A percentile compares a stretch with the other conserved stretches of the same genome.
These are phyloP conservation scores for Acanthococcus lagerstroemiae DNA, from an alignment of 2,888 invertebrate genomes.

Conservation along the genomic window DNA sequence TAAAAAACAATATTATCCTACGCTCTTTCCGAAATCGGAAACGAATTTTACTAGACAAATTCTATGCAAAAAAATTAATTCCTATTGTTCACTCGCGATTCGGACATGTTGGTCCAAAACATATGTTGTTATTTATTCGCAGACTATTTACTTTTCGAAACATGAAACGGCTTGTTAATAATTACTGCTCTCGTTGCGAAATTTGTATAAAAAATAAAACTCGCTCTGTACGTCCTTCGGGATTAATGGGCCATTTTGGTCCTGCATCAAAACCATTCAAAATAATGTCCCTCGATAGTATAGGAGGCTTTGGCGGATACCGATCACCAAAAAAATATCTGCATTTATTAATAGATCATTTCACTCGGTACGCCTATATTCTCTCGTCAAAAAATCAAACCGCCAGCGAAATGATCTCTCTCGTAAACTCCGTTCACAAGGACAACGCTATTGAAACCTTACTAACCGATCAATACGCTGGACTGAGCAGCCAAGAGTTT, in stretches of 20 bases:
- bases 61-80: background rate
- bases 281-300: constrained; percentile 37
- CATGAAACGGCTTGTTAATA: constrained; percentile 29
- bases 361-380: no score
- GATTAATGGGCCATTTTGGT: constrained; percentile 37
- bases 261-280: no score
- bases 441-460: background rate
- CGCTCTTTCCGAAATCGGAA: background rate
- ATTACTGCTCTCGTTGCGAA: constrained; percentile 33
- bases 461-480: background rate
- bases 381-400: constrained; percentile 37
- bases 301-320: constrained; percentile 38
- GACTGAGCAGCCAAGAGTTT: no score
- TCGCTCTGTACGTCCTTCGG: constrained; percentile 36
- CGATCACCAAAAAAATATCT: constrained; percentile 38
- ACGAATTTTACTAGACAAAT: background rate
- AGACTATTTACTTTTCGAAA: constrained; percentile 8
- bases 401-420: no score
- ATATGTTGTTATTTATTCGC: background rate
- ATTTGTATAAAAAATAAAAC: constrained; percentile 37
- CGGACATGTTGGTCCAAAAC: constrained; percentile 6
- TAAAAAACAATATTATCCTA: background rate
- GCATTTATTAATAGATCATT: no score
- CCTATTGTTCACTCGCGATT: background rate
- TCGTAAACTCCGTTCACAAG: constrained; percentile 28